These are phyloP conservation scores for Peromyscus aztecus DNA, from an alignment of 2,797 vertebrate genomes.

Conservation along the genomic window DNA sequence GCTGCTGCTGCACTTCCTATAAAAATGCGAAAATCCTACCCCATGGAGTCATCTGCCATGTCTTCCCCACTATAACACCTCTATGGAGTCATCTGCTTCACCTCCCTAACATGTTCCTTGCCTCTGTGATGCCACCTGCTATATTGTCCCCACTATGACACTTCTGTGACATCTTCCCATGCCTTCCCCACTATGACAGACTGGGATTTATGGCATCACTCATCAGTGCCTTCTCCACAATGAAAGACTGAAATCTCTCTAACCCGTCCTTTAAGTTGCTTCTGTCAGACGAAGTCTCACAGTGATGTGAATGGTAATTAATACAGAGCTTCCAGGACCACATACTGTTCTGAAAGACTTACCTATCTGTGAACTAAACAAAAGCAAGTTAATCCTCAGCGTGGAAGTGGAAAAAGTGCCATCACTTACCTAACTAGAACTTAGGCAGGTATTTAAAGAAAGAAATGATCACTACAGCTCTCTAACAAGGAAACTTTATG, in stretches of 20 bases:
- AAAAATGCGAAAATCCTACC: background rate
- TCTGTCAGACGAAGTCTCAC: background rate
- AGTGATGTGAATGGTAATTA: background rate
- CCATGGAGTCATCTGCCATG: background rate
- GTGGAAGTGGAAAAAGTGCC: background rate
- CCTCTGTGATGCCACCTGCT: background rate
- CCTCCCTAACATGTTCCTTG: background rate
- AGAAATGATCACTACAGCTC: background rate
- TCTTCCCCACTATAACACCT: background rate
- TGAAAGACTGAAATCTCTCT: background rate
- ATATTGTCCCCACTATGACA: background rate
- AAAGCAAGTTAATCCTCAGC: background rate
- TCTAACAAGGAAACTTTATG: background rate
- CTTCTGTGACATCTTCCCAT: background rate
- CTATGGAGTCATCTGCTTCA: background rate
- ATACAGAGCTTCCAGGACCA: background rate
- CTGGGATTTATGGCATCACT: background rate
- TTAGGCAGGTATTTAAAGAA: background rate
- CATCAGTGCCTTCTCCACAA: background rate
- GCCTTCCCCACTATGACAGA: background rate
- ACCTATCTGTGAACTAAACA: background rate
- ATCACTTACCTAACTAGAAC: background rate
- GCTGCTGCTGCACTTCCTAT: background rate
- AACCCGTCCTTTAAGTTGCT: background rate
- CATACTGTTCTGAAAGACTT: background rate